phyloP scores from a whole-genome alignment of 2,888 invertebrate species.

The Nomada ruficornis region DNA sequence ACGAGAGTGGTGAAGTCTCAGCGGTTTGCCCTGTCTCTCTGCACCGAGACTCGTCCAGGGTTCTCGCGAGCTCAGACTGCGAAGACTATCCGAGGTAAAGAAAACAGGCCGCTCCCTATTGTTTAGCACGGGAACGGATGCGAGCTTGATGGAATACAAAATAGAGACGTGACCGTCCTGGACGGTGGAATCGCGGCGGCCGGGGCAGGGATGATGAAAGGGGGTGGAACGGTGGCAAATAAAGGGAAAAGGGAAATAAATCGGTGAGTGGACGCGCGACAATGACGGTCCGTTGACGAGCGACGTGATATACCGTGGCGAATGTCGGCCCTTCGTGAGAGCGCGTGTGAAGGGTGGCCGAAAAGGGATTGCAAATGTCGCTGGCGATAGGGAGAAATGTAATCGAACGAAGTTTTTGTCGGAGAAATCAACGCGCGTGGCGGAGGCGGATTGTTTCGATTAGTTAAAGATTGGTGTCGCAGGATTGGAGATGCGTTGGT shows the following conservation, averaged over 20 bases:
- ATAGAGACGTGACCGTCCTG: conserved; percentile 67
- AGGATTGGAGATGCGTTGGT: too few species aligned
- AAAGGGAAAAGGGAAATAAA: conserved; percentile 20
- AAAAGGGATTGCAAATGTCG: conserved; percentile 11
- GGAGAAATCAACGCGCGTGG: too few species aligned
- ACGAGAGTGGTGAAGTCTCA: conserved; percentile 39
- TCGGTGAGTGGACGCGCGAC: conserved; percentile 12
- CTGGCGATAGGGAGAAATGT: conserved; percentile 11
- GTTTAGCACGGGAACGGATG: conserved; percentile 66
- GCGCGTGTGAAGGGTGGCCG: background rate
- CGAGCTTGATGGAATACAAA: conserved; percentile 72
- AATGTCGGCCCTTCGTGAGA: conserved; percentile 9
- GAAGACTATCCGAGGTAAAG: conserved; percentile 22
- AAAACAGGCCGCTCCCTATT: conserved; percentile 51
- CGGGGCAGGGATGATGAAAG: conserved; percentile 28
- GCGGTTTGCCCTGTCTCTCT: conserved; percentile 61
- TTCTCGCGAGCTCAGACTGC: conserved; percentile 29
- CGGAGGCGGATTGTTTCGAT: too few species aligned
- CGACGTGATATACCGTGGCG: conserved; percentile 7
- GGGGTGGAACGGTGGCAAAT: conserved; percentile 20
- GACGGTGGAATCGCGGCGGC: conserved; percentile 1
- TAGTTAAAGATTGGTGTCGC: too few species aligned
- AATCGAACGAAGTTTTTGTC: background rate
- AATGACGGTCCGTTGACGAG: conserved; percentile 21
- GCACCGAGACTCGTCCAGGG: conserved; percentile 44